Evolutionary conservation across 1,140 invertebrate species (phyloP).

Genomic region (Drosophila cardini): DNA sequence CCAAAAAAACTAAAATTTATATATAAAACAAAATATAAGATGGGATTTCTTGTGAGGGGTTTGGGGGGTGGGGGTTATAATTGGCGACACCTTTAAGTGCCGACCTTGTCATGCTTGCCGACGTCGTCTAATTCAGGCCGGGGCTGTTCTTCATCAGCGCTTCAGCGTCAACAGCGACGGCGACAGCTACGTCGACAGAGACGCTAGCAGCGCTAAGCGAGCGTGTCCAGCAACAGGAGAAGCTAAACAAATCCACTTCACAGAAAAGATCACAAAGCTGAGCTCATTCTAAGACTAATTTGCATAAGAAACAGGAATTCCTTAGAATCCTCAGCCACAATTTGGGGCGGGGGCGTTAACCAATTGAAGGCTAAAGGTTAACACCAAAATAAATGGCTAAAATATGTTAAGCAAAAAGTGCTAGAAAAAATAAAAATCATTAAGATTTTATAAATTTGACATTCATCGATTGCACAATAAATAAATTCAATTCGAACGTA

Average conservation of each 20-base stretch:
- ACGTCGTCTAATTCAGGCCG: constrained; percentile 81
- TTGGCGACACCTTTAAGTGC: constrained; percentile 81
- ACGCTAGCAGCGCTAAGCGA: constrained; percentile 34
- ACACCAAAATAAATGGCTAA: constrained; percentile 11
- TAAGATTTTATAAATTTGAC: constrained; percentile 15
- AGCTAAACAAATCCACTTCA: constrained; percentile 30
- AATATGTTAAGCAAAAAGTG: constrained; percentile 5
- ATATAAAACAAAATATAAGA: neutral
- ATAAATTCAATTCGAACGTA: neutral
- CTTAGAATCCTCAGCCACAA: constrained; percentile 44
- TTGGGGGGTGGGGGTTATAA: constrained; percentile 47
- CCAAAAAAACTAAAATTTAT: constrained; percentile 14
- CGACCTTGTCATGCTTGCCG: constrained; percentile 81
- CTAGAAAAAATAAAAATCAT: constrained; percentile 5
- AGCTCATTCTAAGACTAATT: constrained; percentile 61
- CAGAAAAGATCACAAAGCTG: constrained; percentile 43
- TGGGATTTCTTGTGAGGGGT: constrained; percentile 12
- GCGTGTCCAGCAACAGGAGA: constrained; percentile 18
- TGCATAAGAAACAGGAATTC: constrained; percentile 68
- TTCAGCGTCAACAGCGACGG: constrained; percentile 43
- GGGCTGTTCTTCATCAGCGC: constrained; percentile 81
- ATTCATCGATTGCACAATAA: constrained; percentile 39
- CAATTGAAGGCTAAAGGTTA: constrained; percentile 48
- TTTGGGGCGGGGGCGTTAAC: constrained; percentile 20
- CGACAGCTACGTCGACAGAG: constrained; percentile 8